Base-by-base conservation (phyloP, 2,797 vertebrate genomes). In the Poeciliopsis gracilis region DNA sequence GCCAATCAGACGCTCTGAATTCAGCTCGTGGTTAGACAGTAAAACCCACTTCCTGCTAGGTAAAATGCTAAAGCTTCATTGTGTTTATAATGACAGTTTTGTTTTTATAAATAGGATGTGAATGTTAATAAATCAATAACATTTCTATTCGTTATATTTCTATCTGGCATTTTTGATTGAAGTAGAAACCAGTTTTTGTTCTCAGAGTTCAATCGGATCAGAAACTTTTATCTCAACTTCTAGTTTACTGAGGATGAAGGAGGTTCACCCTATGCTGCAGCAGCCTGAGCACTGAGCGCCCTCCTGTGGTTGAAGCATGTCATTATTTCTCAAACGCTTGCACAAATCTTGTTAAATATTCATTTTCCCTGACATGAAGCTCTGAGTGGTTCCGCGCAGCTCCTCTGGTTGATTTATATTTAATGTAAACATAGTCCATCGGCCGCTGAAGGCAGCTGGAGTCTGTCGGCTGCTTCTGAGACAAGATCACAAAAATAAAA, bases 231-330 rank as follows among this genome's bases (percentile, higher is more conserved):
- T 16, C 53, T 70, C 15, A 30, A 46, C 12, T 28, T 28, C 23
- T 69, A n/a, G 12, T 61, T 43, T 15, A 69, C 25, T 66, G 66
- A 81, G 71, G 53, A 77, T 55, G 63, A 86, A 86, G 81, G 2
- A 72, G 75, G 2, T 6, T n/a, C 33, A 16, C 28, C 47, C 28
- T 23, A 33, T 45, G 30, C 61, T 45, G 3, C 57, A 67, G 53
- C 66, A 87, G 13, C 76, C 61, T 70, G 43, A 81, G 79, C 86
- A 76, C 8, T 76, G 87, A 86, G 89, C 92, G 3, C 94, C 91
- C 92, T 90, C 95, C 89, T 49, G 93, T 95, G 95, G 93, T 41
- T 2, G 9, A 66, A 75, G 6, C 5, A 0, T 6, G 23, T 33
- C 8, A 80, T 28, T 13, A 10, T 36, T 3, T 2, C 4, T 18